Percentiles rank a stretch among this genome's conserved stretches.
Evolutionary conservation across 2,888 invertebrate genomes (phyloP).

Genomic region (Drosophila nigricruria): DNA sequence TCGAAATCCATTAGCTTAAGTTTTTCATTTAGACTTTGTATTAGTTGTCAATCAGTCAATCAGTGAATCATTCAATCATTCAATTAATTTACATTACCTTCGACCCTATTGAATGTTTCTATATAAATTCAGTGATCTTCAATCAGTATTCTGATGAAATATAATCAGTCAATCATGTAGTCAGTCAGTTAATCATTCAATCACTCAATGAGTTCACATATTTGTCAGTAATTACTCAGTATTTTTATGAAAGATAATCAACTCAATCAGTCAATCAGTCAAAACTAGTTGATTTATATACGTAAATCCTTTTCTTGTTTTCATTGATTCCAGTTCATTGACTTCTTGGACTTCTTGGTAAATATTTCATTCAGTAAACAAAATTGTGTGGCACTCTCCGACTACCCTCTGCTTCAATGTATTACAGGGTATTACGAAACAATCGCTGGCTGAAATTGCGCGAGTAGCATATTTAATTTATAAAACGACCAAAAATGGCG

Average conservation of each 20-base stretch:
- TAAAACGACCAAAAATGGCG: slow-evolving; percentile 66
- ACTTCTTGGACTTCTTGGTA: not conserved
- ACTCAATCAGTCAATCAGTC: not conserved
- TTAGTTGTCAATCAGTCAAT: not conserved
- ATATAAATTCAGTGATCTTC: too few species aligned
- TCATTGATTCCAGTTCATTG: not conserved
- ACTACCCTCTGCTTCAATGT: not conserved
- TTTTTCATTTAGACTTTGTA: too few species aligned
- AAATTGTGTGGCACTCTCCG: not conserved
- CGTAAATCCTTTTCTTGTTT: not conserved
- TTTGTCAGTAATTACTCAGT: too few species aligned
- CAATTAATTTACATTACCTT: too few species aligned
- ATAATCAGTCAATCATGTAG: not conserved
- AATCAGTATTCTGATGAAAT: too few species aligned
- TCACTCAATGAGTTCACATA: too few species aligned
- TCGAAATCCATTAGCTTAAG: too few species aligned
- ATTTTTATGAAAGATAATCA: too few species aligned
- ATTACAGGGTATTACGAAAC: slow-evolving; percentile 31
- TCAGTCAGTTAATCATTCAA: too few species aligned
- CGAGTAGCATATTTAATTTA: slow-evolving; percentile 73
- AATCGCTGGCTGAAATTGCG: slow-evolving; percentile 58
- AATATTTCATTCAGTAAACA: not conserved
- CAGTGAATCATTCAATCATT: not conserved
- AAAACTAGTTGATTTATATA: not conserved
- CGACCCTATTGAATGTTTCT: too few species aligned